These are phyloP conservation scores for Syrista parreyssii DNA, from an alignment of 2,888 invertebrate species.

Conservation along the genomic window DNA sequence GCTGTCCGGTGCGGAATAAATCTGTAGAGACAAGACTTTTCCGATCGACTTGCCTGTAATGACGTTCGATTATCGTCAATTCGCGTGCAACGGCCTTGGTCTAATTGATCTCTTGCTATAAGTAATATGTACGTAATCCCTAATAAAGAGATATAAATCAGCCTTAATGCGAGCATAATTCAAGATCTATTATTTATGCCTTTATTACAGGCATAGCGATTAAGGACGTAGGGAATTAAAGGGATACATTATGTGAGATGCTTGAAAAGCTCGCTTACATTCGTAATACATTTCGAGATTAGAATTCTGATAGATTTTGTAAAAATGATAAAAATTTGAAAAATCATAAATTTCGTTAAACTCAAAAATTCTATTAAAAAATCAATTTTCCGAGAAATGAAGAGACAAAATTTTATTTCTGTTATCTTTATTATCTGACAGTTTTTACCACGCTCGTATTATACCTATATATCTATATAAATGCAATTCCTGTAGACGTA, in stretches of 20 bases:
- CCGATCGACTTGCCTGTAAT: not conserved
- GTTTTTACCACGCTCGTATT: not conserved
- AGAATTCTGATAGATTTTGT: too few relatives aligned
- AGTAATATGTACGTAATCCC: conserved; percentile 4
- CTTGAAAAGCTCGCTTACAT: not conserved
- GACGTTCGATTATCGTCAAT: not conserved
- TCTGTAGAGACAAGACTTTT: not conserved
- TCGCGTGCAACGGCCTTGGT: not conserved
- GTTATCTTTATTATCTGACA: not conserved
- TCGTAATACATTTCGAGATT: not conserved
- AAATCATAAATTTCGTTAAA: not conserved
- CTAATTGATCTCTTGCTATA: not conserved
- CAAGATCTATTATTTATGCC: conserved; percentile 42
- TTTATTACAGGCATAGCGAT: conserved; percentile 37
- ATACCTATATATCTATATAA: not conserved
- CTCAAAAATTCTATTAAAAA: not conserved
- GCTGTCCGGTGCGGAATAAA: not conserved
- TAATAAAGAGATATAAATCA: conserved; percentile 26
- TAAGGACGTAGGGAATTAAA: conserved; percentile 31
- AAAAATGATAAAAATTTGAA: not conserved
- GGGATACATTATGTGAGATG: conserved; percentile 33
- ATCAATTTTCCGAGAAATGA: not conserved
- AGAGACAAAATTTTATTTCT: not conserved
- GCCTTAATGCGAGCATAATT: conserved; percentile 44
- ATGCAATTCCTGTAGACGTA: not conserved